A percentile compares a stretch with the other conserved stretches of the same genome.
These are phyloP conservation scores for Trichogramma pretiosum DNA, from an alignment of 1,140 invertebrate species.

Conservation along the genomic window DNA sequence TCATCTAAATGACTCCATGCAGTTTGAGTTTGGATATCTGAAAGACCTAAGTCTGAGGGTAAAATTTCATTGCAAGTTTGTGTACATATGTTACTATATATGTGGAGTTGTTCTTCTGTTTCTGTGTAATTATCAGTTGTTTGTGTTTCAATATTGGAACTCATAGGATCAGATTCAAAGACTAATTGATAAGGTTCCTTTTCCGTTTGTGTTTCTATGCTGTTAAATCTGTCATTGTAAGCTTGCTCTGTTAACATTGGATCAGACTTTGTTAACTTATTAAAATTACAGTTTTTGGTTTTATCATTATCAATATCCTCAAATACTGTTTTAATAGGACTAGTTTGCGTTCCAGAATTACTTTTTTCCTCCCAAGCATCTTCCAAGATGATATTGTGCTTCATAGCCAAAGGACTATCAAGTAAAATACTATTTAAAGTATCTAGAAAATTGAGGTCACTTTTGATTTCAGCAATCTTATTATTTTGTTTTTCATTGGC, in stretches of 20 bases:
- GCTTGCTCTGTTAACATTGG: conserved; percentile 38
- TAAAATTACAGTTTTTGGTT: conserved; percentile 32
- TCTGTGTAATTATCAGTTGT: conserved; percentile 42
- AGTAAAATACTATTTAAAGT: too few relatives aligned
- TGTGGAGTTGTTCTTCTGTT: conserved; percentile 37
- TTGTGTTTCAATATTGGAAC: conserved; percentile 46
- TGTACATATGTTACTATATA: conserved; percentile 51
- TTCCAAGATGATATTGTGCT: conserved; percentile 35
- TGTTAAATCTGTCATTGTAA: conserved; percentile 40
- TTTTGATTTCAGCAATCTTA: too few relatives aligned
- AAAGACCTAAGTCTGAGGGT: conserved; percentile 45
- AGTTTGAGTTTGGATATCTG: conserved; percentile 55
- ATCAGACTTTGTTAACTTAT: conserved; percentile 30
- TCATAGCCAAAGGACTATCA: conserved; percentile 34
- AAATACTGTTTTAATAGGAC: conserved; percentile 35
- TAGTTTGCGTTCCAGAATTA: conserved; percentile 42
- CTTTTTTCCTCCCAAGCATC: conserved; percentile 43
- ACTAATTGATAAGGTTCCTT: conserved; percentile 35
- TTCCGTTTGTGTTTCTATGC: conserved; percentile 53
- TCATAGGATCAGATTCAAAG: conserved; percentile 35
- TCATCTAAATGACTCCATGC: conserved; percentile 40
- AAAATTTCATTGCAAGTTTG: conserved; percentile 53
- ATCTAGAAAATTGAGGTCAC: too few relatives aligned
- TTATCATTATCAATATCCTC: conserved; percentile 33
- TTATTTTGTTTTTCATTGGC: conserved; percentile 28